These are phyloP conservation scores for Mnemiopsis leidyi DNA, from an alignment of 37 sponge, comb jelly and placozoan genomes.

Conservation along the genomic window DNA sequence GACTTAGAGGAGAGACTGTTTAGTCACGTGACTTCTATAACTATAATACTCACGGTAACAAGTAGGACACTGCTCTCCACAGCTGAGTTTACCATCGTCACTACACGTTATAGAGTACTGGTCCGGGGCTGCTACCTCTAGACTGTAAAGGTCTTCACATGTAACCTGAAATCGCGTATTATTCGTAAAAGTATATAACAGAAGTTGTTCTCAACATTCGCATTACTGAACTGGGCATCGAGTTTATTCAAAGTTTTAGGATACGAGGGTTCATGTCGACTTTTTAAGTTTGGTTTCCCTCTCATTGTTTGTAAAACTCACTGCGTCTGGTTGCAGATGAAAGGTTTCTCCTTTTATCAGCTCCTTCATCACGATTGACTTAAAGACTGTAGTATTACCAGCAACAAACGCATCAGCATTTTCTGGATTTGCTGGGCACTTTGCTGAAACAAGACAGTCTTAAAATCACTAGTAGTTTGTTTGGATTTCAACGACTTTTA, in stretches of 20 bases:
- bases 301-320: no score
- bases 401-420: background rate
- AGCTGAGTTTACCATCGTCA: background rate
- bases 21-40: background rate
- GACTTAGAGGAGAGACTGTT: background rate
- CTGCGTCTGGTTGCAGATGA: no score
- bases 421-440: background rate
- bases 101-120: background rate
- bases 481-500: no score
- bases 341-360: background rate
- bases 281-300: no score
- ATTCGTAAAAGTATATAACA: no score
- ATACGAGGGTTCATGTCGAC: no score
- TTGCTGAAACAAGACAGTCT: background rate
- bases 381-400: background rate
- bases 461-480: no score
- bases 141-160: background rate
- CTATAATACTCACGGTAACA: background rate
- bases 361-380: background rate
- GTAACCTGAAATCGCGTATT: constrained; percentile 28
- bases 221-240: no score
- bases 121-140: background rate
- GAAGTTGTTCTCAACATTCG: no score
- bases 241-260: no score
- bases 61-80: background rate